A percentile compares a stretch with the other conserved stretches of the same genome.
These are phyloP conservation scores for Carassius auratus DNA, from an alignment of 2,113 vertebrate genomes.

Conservation along the genomic window DNA sequence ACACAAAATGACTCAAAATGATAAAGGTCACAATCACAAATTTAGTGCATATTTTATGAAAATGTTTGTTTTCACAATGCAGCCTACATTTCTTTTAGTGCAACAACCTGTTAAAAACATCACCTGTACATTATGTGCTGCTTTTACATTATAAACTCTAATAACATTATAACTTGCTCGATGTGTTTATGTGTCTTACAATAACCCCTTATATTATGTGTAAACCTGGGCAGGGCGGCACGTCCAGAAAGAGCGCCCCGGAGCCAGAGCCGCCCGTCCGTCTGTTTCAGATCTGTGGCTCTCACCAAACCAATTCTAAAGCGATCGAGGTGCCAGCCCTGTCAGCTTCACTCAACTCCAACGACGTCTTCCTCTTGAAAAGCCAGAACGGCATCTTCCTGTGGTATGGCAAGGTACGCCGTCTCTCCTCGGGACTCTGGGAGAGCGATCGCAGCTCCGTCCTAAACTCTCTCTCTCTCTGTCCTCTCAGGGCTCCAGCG, in stretches of 20 bases:
- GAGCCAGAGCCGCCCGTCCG: slow-evolving; percentile 79
- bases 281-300: slow-evolving; percentile 85
- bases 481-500: slow-evolving; percentile 80
- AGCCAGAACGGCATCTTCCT: slow-evolving; percentile 76
- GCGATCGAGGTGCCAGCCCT: slow-evolving; percentile 74
- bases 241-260: slow-evolving; percentile 76
- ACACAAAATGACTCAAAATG: too few species aligned
- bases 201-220: too few species aligned
- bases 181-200: too few species aligned
- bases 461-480: background rate
- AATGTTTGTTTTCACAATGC: too few species aligned
- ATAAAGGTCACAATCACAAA: too few species aligned
- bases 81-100: too few species aligned
- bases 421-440: background rate
- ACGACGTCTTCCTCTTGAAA: slow-evolving; percentile 85
- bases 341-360: slow-evolving; percentile 84
- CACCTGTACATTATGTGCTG: too few species aligned
- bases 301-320: slow-evolving; percentile 80
- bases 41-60: too few species aligned
- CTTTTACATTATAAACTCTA: too few species aligned
- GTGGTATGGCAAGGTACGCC: slow-evolving; percentile 90
- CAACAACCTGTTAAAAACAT: too few species aligned
- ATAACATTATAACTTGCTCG: too few species aligned
- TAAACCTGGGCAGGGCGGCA: slow-evolving; percentile 78
- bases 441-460: background rate